Percentiles rank a stretch among this genome's conserved stretches.
These are phyloP conservation scores for Polydrusus tereticollis DNA, from an alignment of 2,888 invertebrate species.

Conservation along the genomic window DNA sequence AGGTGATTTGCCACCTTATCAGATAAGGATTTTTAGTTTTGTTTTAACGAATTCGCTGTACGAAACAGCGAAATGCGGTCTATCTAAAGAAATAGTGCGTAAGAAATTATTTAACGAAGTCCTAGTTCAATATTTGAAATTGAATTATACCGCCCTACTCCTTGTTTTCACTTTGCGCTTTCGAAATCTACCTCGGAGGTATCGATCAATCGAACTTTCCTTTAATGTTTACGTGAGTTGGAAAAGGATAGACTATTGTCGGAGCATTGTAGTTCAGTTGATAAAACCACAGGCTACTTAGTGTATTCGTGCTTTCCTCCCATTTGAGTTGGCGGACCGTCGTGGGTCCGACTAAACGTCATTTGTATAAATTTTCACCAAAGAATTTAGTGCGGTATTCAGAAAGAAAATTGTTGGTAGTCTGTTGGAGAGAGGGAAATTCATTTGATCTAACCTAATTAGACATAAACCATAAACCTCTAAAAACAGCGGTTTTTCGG, in stretches of 20 bases:
- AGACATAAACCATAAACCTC: slow-evolving; percentile 1
- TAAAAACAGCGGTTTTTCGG: slow-evolving; percentile 36
- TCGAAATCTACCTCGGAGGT: neutral
- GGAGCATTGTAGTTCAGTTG: neutral
- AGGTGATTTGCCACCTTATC: slow-evolving; percentile 27
- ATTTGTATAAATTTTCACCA: slow-evolving; percentile 42
- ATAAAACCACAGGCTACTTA: slow-evolving; percentile 2
- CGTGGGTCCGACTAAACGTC: slow-evolving; percentile 42
- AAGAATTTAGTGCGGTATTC: slow-evolving; percentile 42
- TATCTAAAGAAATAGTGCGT: slow-evolving; percentile 1
- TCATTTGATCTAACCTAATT: slow-evolving; percentile 40
- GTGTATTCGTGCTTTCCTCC: slow-evolving; percentile 42
- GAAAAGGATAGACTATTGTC: slow-evolving; percentile 1
- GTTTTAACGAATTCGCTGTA: slow-evolving; percentile 15
- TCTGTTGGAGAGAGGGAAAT: slow-evolving; percentile 38
- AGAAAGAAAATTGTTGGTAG: slow-evolving; percentile 38
- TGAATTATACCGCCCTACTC: slow-evolving; percentile 38
- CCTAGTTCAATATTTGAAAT: slow-evolving; percentile 34
- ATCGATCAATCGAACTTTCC: slow-evolving; percentile 14
- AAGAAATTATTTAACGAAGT: slow-evolving; percentile 5
- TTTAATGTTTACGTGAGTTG: neutral
- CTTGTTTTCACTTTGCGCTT: slow-evolving; percentile 15
- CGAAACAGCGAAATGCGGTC: slow-evolving; percentile 10
- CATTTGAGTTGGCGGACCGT: slow-evolving; percentile 41
- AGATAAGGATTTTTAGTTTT: slow-evolving; percentile 31